phyloP scores from a whole-genome alignment of 2,797 vertebrate genomes.

The Tenualosa ilisha region DNA sequence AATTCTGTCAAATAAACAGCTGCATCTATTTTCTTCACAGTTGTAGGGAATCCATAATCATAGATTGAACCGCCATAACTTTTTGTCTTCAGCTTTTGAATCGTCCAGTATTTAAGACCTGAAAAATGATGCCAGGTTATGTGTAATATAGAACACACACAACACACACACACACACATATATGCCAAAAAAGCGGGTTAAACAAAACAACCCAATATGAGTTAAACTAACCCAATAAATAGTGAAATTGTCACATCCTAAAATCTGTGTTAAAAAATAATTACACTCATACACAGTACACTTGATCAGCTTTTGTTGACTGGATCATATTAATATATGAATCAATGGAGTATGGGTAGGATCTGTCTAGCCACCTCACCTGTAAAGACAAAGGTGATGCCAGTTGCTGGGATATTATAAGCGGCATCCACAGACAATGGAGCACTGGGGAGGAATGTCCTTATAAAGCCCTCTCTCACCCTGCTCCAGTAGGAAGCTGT shows the following conservation, averaged over 20 bases:
- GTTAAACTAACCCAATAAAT: too few relatives aligned
- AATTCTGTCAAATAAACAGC: constrained; percentile 62
- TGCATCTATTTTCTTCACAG: constrained; percentile 62
- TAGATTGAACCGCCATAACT: constrained; percentile 62
- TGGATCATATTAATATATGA: too few relatives aligned
- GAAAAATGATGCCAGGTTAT: constrained; percentile 49
- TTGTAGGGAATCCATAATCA: constrained; percentile 65
- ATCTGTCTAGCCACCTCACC: constrained; percentile 52
- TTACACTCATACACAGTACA: too few relatives aligned
- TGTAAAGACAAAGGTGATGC: constrained; percentile 65
- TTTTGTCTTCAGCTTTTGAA: constrained; percentile 63
- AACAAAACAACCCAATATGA: too few relatives aligned
- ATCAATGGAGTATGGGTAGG: background rate
- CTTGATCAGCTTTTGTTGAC: too few relatives aligned
- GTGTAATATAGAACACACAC: background rate
- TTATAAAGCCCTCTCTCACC: constrained; percentile 58
- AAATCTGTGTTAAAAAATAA: too few relatives aligned
- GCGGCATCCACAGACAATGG: constrained; percentile 62
- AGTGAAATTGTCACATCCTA: too few relatives aligned
- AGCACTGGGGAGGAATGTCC: constrained; percentile 58
- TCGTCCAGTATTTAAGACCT: constrained; percentile 72
- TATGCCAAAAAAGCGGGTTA: constrained; percentile 32
- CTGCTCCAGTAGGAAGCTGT: constrained; percentile 59
- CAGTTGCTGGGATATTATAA: constrained; percentile 65
- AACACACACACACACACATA: constrained; percentile 49